phyloP scores from a whole-genome alignment of 2,888 invertebrate genomes.

The Cylindroiulus punctatus region DNA sequence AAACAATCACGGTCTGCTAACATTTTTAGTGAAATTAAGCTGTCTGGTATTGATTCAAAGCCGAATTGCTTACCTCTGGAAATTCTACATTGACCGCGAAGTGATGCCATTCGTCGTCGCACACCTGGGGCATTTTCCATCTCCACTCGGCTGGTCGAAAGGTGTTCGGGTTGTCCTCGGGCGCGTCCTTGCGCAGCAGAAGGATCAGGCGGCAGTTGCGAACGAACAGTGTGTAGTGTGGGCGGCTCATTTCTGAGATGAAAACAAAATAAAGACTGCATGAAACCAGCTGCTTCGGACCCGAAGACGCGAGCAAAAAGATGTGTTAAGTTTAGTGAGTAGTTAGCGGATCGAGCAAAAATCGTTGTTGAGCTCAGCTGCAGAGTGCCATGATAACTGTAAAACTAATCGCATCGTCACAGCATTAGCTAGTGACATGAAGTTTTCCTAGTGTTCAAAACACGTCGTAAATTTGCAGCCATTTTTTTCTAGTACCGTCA shows the following conservation, averaged over 20 bases:
- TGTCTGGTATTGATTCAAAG: too few species aligned
- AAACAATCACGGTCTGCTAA: too few species aligned
- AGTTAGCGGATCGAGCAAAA: too few species aligned
- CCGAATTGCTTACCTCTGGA: constrained; percentile 76
- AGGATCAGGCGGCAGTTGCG: constrained; percentile 96
- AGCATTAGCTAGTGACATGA: too few species aligned
- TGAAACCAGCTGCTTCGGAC: background rate
- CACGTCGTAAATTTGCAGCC: too few species aligned
- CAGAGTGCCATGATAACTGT: too few species aligned
- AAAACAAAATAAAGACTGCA: constrained; percentile 54
- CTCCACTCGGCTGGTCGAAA: constrained; percentile 99
- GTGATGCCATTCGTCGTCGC: constrained; percentile 99
- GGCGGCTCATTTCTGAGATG: constrained; percentile 93
- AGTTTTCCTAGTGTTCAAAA: too few species aligned
- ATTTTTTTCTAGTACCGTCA: too few species aligned
- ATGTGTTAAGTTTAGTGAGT: too few species aligned
- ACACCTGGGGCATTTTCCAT: constrained; percentile 94
- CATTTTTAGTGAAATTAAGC: too few species aligned
- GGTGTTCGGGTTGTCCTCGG: constrained; percentile 90
- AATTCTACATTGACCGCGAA: constrained; percentile 94
- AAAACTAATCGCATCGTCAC: too few species aligned
- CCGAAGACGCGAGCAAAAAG: background rate
- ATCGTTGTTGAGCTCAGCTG: too few species aligned
- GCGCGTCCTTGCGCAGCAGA: constrained; percentile 87
- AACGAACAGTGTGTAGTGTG: constrained; percentile 97